Percentiles rank a stretch among this genome's conserved stretches.
phyloP scores from a whole-genome alignment of 2,888 invertebrate genomes.

The Anarsia innoxiella region DNA sequence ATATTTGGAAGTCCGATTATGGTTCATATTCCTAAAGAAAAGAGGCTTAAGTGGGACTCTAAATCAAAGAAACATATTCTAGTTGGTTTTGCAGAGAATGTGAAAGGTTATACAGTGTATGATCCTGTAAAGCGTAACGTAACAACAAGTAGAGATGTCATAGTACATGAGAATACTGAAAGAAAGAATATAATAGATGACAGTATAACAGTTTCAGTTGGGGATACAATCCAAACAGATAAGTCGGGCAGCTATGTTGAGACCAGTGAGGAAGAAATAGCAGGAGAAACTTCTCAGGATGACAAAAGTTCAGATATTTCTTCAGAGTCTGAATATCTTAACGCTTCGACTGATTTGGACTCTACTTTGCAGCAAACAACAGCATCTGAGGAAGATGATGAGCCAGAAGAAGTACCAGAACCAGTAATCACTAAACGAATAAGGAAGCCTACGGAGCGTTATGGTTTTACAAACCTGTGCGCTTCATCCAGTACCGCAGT shows the following conservation, averaged over 20 bases:
- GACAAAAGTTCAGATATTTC: not conserved
- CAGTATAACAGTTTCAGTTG: not conserved
- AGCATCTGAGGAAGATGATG: not conserved
- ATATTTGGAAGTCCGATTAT: slow-evolving; percentile 16
- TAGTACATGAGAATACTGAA: slow-evolving; percentile 12
- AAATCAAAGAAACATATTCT: slow-evolving; percentile 15
- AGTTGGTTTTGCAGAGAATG: slow-evolving; percentile 15
- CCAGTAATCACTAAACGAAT: not conserved
- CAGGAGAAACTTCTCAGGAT: not conserved
- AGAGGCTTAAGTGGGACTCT: too few species aligned
- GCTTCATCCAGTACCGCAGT: not conserved
- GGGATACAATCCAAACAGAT: too few species aligned
- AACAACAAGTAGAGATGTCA: slow-evolving; percentile 19
- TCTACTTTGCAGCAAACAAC: not conserved
- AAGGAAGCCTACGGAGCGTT: slow-evolving; percentile 13
- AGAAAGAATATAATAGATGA: too few species aligned
- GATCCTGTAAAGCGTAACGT: slow-evolving; percentile 15
- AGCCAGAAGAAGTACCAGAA: not conserved
- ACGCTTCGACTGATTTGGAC: too few species aligned
- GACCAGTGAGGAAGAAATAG: not conserved
- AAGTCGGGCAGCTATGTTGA: too few species aligned
- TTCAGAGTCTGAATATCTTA: not conserved
- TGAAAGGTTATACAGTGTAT: slow-evolving; percentile 18
- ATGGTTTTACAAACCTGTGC: slow-evolving; percentile 13
- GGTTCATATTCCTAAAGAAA: slow-evolving; percentile 18